Conservation (phyloP, 2,888 invertebrate species). For the Cloeon dipterum region DNA sequence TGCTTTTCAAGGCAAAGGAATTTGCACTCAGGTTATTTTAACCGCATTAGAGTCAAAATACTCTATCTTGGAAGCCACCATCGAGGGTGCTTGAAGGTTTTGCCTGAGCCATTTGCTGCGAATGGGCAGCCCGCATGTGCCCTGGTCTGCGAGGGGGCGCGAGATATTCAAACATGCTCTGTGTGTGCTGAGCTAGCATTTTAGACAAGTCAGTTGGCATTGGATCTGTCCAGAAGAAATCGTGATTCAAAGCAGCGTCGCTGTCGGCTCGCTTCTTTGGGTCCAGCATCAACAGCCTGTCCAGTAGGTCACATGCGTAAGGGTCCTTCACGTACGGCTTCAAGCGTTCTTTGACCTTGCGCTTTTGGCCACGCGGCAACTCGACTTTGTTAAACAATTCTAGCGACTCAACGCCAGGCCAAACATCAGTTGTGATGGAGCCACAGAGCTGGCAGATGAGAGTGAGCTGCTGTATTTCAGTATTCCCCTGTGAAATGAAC, state of each 20-base stretch:
- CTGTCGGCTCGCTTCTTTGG: conserved; percentile 72
- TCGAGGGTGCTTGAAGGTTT: conserved; percentile 31
- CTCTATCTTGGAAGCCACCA: conserved; percentile 65
- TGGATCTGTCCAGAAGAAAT: conserved; percentile 97
- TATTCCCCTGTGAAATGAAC: conserved; percentile 43
- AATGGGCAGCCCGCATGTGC: conserved; percentile 1
- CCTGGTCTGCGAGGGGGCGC: conserved; percentile 49
- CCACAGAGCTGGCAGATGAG: conserved; percentile 92
- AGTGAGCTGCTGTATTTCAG: conserved; percentile 88
- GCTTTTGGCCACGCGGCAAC: conserved; percentile 61
- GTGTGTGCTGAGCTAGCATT: conserved; percentile 78
- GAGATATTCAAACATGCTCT: conserved; percentile 88
- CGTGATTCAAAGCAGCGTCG: conserved; percentile 85
- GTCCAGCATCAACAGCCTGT: conserved; percentile 75
- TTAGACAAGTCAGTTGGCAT: conserved; percentile 78
- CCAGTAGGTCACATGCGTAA: conserved; percentile 79
- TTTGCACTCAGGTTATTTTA: too few relatives aligned
- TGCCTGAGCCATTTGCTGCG: conserved; percentile 7
- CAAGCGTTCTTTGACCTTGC: conserved; percentile 50
- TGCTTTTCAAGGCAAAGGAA: too few relatives aligned
- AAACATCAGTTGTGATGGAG: conserved; percentile 76
- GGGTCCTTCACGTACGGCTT: conserved; percentile 80
- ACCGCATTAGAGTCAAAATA: conserved; percentile 49
- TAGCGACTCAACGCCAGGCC: conserved; percentile 80
- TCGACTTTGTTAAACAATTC: conserved; percentile 78